phyloP scores from a whole-genome alignment of 2,888 invertebrate genomes.

The Eristalinus aeneus region DNA sequence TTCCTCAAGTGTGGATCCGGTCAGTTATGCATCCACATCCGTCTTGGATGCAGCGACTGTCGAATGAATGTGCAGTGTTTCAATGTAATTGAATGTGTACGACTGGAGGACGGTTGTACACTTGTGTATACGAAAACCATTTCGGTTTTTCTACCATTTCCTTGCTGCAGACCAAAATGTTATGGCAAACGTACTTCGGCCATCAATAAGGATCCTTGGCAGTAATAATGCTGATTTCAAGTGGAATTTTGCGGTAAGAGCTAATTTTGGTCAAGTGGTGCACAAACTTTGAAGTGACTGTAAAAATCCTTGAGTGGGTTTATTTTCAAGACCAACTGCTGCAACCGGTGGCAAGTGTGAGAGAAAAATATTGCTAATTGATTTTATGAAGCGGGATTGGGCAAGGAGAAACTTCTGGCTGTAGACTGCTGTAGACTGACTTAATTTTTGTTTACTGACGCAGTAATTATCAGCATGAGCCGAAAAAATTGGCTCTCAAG shows the following conservation, averaged over 20 bases:
- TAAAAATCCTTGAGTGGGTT: background rate
- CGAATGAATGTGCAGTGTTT: background rate
- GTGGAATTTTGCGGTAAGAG: background rate
- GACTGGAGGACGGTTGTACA: background rate
- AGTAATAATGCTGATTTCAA: background rate
- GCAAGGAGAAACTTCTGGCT: too few relatives aligned
- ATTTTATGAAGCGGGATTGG: background rate
- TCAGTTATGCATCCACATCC: background rate
- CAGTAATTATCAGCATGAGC: too few relatives aligned
- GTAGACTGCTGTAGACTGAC: too few relatives aligned
- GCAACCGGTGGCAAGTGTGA: background rate
- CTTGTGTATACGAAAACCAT: background rate
- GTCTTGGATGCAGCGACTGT: background rate
- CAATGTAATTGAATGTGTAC: slow-evolving; percentile 6
- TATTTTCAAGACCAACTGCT: background rate
- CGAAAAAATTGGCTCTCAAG: too few relatives aligned
- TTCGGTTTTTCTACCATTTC: background rate
- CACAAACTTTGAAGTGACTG: background rate
- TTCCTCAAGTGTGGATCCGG: slow-evolving; percentile 5
- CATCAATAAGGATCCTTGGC: background rate
- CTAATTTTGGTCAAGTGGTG: background rate
- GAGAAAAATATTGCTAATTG: background rate
- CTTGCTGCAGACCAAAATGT: background rate
- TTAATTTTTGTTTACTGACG: too few relatives aligned
- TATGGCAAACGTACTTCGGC: background rate